Evolutionary conservation across 1,140 invertebrate genomes (phyloP).

Genomic region (Mizuhopecten yessoensis): DNA sequence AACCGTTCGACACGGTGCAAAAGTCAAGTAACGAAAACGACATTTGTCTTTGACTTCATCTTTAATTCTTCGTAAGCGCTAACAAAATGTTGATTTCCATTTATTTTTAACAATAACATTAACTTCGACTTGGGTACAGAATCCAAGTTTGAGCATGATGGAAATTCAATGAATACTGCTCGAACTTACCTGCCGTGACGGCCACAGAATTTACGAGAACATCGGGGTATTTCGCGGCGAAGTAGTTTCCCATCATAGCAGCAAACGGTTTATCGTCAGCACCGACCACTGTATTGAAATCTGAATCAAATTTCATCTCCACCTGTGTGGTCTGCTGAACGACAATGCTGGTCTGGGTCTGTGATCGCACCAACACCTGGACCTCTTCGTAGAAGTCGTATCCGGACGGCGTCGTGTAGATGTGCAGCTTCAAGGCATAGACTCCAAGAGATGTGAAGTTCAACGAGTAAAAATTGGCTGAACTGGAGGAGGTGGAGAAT

Average conservation of each 20-base stretch:
- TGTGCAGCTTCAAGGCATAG: conserved; percentile 62
- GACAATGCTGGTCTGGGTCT: conserved; percentile 44
- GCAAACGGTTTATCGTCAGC: conserved; percentile 25
- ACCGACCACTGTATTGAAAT: conserved; percentile 60
- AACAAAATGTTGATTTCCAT: too few relatives aligned
- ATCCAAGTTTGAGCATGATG: too few relatives aligned
- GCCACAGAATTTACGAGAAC: background rate
- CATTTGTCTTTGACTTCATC: too few relatives aligned
- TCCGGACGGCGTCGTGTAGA: conserved; percentile 62
- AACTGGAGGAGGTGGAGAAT: conserved; percentile 58
- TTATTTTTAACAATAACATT: too few relatives aligned
- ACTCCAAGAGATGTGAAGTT: conserved; percentile 61
- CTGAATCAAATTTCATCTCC: conserved; percentile 64
- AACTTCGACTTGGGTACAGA: too few relatives aligned
- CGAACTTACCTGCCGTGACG: background rate
- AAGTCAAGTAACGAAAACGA: too few relatives aligned
- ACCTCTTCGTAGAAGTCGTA: conserved; percentile 62
- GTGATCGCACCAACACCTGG: conserved; percentile 54
- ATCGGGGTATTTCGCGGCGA: conserved; percentile 5
- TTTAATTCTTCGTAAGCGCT: too few relatives aligned
- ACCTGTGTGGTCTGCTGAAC: conserved; percentile 51
- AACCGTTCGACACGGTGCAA: too few relatives aligned
- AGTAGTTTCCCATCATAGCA: conserved; percentile 39
- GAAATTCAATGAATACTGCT: too few relatives aligned
- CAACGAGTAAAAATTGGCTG: conserved; percentile 61